phyloP scores from a whole-genome alignment of 2,888 invertebrate genomes.

The Frankliniella intonsa region DNA sequence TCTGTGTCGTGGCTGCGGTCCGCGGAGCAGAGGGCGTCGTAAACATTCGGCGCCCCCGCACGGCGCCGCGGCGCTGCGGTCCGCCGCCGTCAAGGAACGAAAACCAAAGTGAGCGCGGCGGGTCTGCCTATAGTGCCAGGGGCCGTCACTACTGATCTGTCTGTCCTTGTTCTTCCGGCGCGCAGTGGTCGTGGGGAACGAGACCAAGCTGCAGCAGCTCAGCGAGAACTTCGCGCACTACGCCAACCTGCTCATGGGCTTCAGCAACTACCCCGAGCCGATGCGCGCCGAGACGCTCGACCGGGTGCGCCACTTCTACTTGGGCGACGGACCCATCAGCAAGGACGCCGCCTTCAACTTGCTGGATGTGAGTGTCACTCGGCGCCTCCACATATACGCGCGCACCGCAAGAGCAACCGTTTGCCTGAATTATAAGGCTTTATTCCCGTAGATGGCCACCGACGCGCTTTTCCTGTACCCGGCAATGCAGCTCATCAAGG shows the following conservation, averaged over 20 bases:
- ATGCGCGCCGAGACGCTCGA: not conserved
- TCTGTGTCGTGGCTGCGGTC: no score
- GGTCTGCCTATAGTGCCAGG: no score
- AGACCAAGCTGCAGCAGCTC: not conserved
- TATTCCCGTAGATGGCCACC: not conserved
- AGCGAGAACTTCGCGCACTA: not conserved
- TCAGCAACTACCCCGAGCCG: not conserved
- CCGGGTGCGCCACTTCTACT: not conserved
- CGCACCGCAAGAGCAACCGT: not conserved
- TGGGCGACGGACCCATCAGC: not conserved
- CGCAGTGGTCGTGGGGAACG: not conserved
- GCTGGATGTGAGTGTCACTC: not conserved
- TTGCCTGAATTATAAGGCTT: not conserved
- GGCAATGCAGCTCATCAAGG: not conserved
- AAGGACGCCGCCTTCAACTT: not conserved
- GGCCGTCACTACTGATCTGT: not conserved
- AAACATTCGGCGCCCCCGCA: no score
- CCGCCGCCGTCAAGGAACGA: no score
- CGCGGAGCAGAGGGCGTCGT: no score
- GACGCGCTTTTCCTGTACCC: not conserved
- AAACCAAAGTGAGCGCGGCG: no score
- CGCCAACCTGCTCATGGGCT: not conserved
- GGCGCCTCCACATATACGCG: not conserved
- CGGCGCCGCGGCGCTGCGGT: no score
- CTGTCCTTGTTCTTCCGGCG: not conserved